A percentile compares a stretch with the other conserved stretches of the same genome.
These are phyloP conservation scores for Petroica traversi DNA, from an alignment of 2,113 vertebrate species.

Conservation along the genomic window DNA sequence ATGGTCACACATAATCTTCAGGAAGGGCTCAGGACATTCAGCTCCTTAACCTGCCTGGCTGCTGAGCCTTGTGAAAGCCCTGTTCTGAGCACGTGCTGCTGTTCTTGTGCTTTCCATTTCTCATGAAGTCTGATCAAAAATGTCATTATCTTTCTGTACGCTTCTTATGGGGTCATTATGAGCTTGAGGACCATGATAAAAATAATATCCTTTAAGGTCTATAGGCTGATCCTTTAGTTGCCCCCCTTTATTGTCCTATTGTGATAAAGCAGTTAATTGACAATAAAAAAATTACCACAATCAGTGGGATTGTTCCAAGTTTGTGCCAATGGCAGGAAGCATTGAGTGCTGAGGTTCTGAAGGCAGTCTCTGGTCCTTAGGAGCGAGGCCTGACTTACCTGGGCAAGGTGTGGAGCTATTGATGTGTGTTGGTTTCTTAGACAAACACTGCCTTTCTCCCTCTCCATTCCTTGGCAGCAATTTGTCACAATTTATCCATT, in stretches of 20 bases:
- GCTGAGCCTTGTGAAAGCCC: background rate
- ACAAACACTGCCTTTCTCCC: background rate
- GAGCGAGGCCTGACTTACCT: background rate
- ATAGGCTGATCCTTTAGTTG: background rate
- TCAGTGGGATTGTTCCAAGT: background rate
- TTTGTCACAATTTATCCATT: background rate
- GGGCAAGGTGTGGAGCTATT: background rate
- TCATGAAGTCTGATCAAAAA: background rate
- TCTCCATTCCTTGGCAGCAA: background rate
- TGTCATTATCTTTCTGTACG: background rate
- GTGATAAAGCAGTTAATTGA: background rate
- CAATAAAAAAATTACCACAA: background rate
- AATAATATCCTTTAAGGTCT: background rate
- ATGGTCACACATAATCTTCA: background rate
- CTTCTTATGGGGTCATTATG: background rate
- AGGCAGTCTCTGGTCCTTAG: background rate
- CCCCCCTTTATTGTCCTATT: background rate
- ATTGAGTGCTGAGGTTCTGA: background rate
- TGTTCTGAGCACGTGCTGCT: background rate
- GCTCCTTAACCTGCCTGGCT: background rate
- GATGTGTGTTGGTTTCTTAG: background rate
- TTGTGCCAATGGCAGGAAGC: background rate
- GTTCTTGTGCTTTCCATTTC: background rate
- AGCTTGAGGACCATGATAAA: fast-evolving
- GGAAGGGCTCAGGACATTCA: background rate